Evolutionary conservation across 2,888 invertebrate species (phyloP), one percentile per base, ranked within the genome.

Genomic region (Toxonevra muliebris): DNA sequence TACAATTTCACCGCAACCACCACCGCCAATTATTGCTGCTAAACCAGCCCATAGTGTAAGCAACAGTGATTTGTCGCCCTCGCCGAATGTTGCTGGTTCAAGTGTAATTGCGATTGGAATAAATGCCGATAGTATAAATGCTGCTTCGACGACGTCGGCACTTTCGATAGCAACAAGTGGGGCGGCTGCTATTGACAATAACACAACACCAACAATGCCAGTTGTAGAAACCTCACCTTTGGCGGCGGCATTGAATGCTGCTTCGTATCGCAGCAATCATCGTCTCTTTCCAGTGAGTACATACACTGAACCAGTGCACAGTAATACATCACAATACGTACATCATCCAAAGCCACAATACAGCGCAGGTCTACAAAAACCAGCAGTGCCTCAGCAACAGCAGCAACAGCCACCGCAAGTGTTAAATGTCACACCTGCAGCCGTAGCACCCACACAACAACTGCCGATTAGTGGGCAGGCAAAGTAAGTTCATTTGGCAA

Each of bases 241-340:
- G 9, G 66, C 74, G 0, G 68, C 70, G 10, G 69, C 70, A 43
- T 9, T 13, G 10, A 48, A 19, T 17, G 43, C 66, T 15, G 73
- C 76, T 58, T 76, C 85, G 70, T 82, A 85, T 80, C 83, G 87
- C 79, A 83, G 83, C 77, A 85, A 86, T 78, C 84, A 85, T 75
- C 81, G 91, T 72, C 85, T 92, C 68, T 92, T 92, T 82, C 90
- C 92, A 5, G 88, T 92, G 59, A 90, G 89, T 79, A 92, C 91
- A 12, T 90, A 90, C 80, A 89, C 90, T 0, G 89, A 90, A 69
- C 88, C 85, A 65, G 79, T 84, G 67, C 84, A 81, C 69, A 83
- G 79, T 73, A 83, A 82, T 73, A 82, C 82, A 72, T 81, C 76
- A 74, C 80, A 82, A 70, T 80, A 79, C 65, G 83, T 82, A 66